phyloP scores from a whole-genome alignment of 2,797 vertebrate genomes.

The Podargus strigoides region DNA sequence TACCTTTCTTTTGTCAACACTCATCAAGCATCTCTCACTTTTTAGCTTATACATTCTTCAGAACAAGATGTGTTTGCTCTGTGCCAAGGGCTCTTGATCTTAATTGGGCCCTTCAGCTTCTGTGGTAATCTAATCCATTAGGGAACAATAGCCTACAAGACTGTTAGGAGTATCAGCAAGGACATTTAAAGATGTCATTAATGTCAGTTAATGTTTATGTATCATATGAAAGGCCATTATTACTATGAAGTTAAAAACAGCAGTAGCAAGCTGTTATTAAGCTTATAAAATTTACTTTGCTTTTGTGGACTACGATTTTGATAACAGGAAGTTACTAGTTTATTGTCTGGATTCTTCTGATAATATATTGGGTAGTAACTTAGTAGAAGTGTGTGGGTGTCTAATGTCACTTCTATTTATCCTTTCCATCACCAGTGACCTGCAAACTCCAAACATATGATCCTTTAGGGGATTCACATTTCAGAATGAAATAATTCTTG shows the following conservation, averaged over 20 bases:
- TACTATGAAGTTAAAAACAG: neutral
- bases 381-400: neutral
- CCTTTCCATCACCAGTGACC: conserved; percentile 10
- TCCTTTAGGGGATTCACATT: conserved; percentile 5
- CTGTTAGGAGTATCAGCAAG: neutral
- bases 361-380: neutral
- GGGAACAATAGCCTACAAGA: neutral
- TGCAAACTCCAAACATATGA: neutral
- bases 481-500: neutral
- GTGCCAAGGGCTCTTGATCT: neutral
- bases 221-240: neutral
- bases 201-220: neutral
- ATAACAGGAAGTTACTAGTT: neutral
- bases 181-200: neutral
- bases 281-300: neutral
- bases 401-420: conserved; percentile 27
- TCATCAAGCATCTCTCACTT: neutral
- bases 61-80: neutral
- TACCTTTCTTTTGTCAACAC: neutral
- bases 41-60: neutral
- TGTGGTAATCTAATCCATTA: neutral
- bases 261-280: neutral
- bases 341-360: neutral
- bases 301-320: neutral
- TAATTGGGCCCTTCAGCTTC: neutral